These are phyloP conservation scores for Sorex araneus DNA, from an alignment of 2,113 vertebrate species.

Conservation along the genomic window DNA sequence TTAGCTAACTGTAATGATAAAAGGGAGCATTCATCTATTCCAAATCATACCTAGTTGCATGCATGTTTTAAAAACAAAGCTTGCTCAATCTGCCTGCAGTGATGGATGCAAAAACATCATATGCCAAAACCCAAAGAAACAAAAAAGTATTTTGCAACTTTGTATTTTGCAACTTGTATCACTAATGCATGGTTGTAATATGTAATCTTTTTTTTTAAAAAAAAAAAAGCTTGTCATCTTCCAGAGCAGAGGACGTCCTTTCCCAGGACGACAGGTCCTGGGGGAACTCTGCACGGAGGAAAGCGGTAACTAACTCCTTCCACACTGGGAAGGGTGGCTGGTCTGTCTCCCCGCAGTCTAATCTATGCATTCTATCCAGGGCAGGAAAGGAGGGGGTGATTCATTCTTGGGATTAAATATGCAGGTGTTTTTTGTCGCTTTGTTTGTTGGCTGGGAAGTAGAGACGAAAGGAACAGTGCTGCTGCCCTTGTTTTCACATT, in stretches of 20 bases:
- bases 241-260: slow-evolving; percentile 30
- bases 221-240: neutral
- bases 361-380: slow-evolving; percentile 35
- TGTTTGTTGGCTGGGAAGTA: slow-evolving; percentile 19
- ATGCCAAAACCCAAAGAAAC: slow-evolving; percentile 96
- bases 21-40: slow-evolving; percentile 94
- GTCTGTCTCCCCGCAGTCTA: neutral
- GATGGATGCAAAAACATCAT: slow-evolving; percentile 96
- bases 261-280: neutral
- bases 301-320: neutral
- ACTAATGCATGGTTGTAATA: slow-evolving; percentile 93
- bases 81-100: slow-evolving; percentile 97
- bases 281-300: neutral
- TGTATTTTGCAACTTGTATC: slow-evolving; percentile 93
- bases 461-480: neutral
- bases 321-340: neutral
- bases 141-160: slow-evolving; percentile 92
- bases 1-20: slow-evolving; percentile 95
- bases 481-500: slow-evolving; percentile 38
- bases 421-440: neutral
- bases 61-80: slow-evolving; percentile 96
- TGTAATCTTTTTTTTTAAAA: slow-evolving; percentile 88
- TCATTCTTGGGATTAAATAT: slow-evolving; percentile 20
- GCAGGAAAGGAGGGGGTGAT: neutral
- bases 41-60: slow-evolving; percentile 95